phyloP scores from a whole-genome alignment of 2,113 vertebrate species.

The Psettodes erumei region DNA sequence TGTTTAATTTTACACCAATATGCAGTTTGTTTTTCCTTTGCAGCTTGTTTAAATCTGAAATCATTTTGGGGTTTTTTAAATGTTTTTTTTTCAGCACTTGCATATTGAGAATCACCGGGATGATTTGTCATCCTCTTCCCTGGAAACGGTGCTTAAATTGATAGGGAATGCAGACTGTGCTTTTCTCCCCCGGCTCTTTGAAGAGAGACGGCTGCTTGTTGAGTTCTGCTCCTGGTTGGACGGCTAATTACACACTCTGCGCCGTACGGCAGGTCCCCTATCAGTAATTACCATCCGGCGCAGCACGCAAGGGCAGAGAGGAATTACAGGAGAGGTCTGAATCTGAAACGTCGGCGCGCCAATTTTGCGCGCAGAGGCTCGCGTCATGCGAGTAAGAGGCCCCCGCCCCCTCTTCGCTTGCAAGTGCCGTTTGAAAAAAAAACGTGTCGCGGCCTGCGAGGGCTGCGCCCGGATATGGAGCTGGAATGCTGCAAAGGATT shows the following conservation, averaged over 20 bases:
- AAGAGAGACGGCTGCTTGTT: conserved; percentile 46
- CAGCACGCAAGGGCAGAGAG: conserved; percentile 44
- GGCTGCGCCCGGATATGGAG: neutral
- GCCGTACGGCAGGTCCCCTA: conserved; percentile 60
- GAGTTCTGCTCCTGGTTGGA: conserved; percentile 52
- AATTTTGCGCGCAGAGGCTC: conserved; percentile 12
- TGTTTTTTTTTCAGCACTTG: too few species aligned
- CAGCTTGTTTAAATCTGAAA: neutral
- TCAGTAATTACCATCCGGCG: conserved; percentile 68
- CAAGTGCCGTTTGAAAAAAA: conserved; percentile 16
- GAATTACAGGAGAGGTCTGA: conserved; percentile 61
- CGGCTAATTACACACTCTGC: conserved; percentile 69
- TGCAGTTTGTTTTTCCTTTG: neutral
- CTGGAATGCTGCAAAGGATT: conserved; percentile 4
- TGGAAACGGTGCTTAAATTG: conserved; percentile 22
- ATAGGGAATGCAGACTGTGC: conserved; percentile 8
- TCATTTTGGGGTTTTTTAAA: neutral
- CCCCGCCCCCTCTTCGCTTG: neutral
- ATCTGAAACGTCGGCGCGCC: conserved; percentile 17
- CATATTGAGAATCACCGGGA: neutral
- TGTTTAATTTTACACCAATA: conserved; percentile 2
- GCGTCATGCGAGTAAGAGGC: conserved; percentile 4
- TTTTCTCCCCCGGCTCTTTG: conserved; percentile 45
- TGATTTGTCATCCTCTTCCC: conserved; percentile 4
- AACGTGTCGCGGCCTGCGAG: conserved; percentile 1